Evolutionary conservation across 37 sponge, comb jelly and placozoan genomes (phyloP).

Genomic region (Aphrocallistes beatrix): DNA sequence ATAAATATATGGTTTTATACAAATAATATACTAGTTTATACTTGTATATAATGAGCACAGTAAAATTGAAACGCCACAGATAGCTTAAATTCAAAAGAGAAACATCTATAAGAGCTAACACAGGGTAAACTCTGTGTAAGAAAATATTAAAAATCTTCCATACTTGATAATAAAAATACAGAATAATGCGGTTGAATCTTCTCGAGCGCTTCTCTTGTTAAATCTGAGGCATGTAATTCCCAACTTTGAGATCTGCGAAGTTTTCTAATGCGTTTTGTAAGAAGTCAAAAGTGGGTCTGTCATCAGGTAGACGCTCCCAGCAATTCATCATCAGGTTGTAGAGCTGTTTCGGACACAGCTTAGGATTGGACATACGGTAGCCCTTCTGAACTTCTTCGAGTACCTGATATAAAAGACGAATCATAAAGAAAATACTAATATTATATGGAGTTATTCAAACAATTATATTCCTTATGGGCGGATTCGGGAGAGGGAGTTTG

Average conservation of each 20-base stretch:
- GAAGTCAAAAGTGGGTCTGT: slow-evolving; percentile 8
- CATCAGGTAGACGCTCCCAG: not conserved
- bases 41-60: not conserved
- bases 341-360: slow-evolving; percentile 1
- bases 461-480: no score
- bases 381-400: slow-evolving; percentile 58
- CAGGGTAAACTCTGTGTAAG: not conserved
- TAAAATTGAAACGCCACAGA: slow-evolving; percentile 10
- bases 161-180: slow-evolving; percentile 6
- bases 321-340: not conserved
- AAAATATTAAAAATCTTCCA: slow-evolving; percentile 17
- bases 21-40: no score
- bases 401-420: slow-evolving; percentile 40
- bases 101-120: not conserved
- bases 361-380: slow-evolving; percentile 1
- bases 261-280: slow-evolving; percentile 2
- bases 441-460: no score
- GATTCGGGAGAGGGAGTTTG: no score
- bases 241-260: not conserved
- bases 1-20: no score
- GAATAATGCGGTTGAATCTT: no score
- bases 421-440: no score
- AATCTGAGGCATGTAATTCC: slow-evolving; percentile 13
- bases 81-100: slow-evolving; percentile 18
- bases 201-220: not conserved